Conservation (phyloP, 2,113 vertebrate genomes). For the Nyctibius bracteatus region DNA sequence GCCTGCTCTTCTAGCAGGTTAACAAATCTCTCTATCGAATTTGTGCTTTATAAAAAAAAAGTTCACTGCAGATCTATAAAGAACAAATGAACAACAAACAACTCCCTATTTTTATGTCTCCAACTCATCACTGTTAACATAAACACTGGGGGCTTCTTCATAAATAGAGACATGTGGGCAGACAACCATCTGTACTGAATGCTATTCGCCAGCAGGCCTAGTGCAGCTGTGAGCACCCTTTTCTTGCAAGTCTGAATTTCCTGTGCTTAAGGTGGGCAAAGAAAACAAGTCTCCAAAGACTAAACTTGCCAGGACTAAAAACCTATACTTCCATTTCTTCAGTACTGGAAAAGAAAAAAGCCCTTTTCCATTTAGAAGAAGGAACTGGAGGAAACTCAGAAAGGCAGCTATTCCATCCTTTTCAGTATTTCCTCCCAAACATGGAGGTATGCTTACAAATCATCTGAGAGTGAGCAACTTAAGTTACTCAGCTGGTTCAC, state of each 20-base stretch:
- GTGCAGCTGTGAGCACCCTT: neutral
- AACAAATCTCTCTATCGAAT: conserved; percentile 59
- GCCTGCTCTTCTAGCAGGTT: conserved; percentile 52
- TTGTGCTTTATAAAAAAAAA: conserved; percentile 56
- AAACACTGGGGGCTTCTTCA: conserved; percentile 69
- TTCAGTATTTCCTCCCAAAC: neutral
- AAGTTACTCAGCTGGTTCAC: neutral
- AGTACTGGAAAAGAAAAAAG: neutral
- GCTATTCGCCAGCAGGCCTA: conserved; percentile 56
- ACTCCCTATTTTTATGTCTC: conserved; percentile 74
- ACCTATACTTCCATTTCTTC: neutral
- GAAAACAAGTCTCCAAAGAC: neutral
- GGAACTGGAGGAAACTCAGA: neutral
- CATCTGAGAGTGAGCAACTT: neutral
- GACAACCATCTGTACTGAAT: conserved; percentile 67
- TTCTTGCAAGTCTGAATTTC: neutral
- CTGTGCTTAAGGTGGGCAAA: neutral
- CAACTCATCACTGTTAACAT: conserved; percentile 65
- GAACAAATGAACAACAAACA: conserved; percentile 76
- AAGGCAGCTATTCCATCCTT: neutral
- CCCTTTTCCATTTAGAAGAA: neutral
- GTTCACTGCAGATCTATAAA: conserved; percentile 67
- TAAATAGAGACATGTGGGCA: conserved; percentile 74
- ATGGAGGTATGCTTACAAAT: neutral
- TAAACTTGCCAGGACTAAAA: neutral